Base-by-base conservation (phyloP, 1,140 invertebrate genomes). In the Luehdorfia chinensis region DNA sequence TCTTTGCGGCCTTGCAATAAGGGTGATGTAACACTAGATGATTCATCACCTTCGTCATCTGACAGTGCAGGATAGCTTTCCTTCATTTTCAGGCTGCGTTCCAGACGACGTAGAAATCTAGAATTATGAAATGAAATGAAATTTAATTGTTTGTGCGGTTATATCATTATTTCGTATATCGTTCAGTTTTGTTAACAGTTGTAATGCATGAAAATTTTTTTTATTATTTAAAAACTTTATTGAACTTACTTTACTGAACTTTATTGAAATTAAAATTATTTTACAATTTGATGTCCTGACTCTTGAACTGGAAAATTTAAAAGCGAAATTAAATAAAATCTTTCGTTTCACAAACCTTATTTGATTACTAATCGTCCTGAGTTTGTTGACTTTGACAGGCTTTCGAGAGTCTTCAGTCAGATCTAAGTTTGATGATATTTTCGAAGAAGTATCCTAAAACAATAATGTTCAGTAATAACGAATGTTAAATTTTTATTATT, bases 361-460 rank as follows among this genome's bases (percentile, higher is more conserved):
- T 81, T 93, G 92, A 77, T 92, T 90, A 53, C 91, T 90, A 47
- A 93, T 92, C 5, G 91, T 90, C 52, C 90, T 83, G 59, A 93
- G 72, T 37, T 90, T 88, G 74, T 88, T 91, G 21, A 92, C 80
- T 83, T 92, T 92, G 30, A 76, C 66, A 15, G 83, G 87, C 68
- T 89, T 89, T 8, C 79, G 62, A 0, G 78, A 60, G 41, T 89
- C 87, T 44, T 87, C 84, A 7, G 81, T 75, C 9, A 87, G 64
- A 43, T 85, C 84, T 47, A 83, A 64, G 63, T 80, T 89, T 14
- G 86, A 87, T 21, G 85, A 83, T 66, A 85, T 87, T 55, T 84
- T 88, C 7, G 70, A 83, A 27, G 85, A 73, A 13, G 83, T 84
- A 21, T 89, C 88, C 87, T 90, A 77, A 34, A 83, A 84, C 47